Evolutionary conservation across 2,113 vertebrate species (phyloP), one percentile per base, ranked within the genome.

Genomic region (Melanerpes formicivorus): DNA sequence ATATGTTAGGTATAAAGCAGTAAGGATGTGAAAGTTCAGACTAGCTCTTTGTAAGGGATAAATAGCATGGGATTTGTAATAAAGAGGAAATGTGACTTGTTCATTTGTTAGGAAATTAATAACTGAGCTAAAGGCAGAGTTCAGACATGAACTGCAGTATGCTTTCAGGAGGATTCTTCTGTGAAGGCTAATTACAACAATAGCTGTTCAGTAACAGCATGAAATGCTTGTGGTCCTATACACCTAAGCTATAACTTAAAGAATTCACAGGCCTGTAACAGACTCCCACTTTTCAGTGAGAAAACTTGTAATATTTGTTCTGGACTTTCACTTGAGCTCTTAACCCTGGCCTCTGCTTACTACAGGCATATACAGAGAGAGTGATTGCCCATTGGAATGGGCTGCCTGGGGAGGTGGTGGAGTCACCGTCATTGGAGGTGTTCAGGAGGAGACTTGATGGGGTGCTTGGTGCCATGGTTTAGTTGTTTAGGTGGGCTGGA

Each of bases 81-180:
- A 12, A 83, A 83, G 76, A 93, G 73, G 76, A 92, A 88, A 77
- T 85, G 91, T 23, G 58, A 58, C 76, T 80, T 88, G 46, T 80
- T 75, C 94, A 75, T 89, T 83, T 75, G 37, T 60, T 21, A 84
- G 85, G 58, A 93, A 94, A 93, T 88, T 0, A 89, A 54, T 86
- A 94, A 87, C 62, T 74, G 25, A 93, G 37, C 72, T 83, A 90
- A 85, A 93, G 58, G 52, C 63, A 67, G 65, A 83, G 54, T 83
- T 90, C 72, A 89, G 79, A 70, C n/a, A 89, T 79, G 27, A 90
- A 60, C 18, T 76, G 26, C 81, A 92, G 82, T 66, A 65, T 9
- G 30, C 44, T 82, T 92, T 77, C 30, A 77, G 37, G n/a, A 92
- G 59, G 34, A 72, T 79, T 91, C 84, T 87, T 90, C 72, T 74